phyloP scores from a whole-genome alignment of 1,140 invertebrate species.

The Drosophila micromelanica region DNA sequence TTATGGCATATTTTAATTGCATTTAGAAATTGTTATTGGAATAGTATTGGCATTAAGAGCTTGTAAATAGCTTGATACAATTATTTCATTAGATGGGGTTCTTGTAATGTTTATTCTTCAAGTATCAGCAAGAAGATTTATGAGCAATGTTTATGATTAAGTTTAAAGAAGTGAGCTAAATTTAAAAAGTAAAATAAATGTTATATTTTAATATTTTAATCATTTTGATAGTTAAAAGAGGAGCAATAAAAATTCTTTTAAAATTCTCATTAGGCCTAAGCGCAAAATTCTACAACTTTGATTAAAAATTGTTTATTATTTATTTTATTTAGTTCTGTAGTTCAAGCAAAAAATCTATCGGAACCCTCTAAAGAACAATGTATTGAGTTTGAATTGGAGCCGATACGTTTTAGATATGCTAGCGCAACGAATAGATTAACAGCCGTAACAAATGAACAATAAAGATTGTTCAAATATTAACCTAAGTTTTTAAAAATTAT shows the following conservation, averaged over 20 bases:
- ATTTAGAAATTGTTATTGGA: conserved; percentile 50
- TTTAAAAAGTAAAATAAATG: too few relatives aligned
- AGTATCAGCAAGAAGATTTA: not conserved
- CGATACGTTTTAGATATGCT: not conserved
- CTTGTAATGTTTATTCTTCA: conserved; percentile 12
- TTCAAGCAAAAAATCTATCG: not conserved
- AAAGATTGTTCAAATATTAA: too few relatives aligned
- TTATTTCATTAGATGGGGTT: conserved; percentile 69
- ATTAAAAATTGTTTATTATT: too few relatives aligned
- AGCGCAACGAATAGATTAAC: conserved; percentile 3
- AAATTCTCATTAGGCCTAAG: not conserved
- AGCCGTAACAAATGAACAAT: conserved; percentile 13
- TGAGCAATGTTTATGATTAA: too few relatives aligned
- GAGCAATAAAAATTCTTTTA: too few relatives aligned
- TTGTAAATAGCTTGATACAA: conserved; percentile 73
- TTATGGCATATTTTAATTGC: conserved; percentile 78
- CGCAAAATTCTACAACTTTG: not conserved
- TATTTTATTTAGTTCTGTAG: too few relatives aligned
- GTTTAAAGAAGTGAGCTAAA: too few relatives aligned
- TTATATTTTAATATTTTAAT: too few relatives aligned
- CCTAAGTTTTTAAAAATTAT: too few relatives aligned
- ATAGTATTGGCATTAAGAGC: conserved; percentile 74
- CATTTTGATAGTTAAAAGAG: too few relatives aligned
- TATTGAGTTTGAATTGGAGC: not conserved
- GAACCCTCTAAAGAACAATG: not conserved